phyloP scores from a whole-genome alignment of 2,113 vertebrate species.

The Tringa solitaria region DNA sequence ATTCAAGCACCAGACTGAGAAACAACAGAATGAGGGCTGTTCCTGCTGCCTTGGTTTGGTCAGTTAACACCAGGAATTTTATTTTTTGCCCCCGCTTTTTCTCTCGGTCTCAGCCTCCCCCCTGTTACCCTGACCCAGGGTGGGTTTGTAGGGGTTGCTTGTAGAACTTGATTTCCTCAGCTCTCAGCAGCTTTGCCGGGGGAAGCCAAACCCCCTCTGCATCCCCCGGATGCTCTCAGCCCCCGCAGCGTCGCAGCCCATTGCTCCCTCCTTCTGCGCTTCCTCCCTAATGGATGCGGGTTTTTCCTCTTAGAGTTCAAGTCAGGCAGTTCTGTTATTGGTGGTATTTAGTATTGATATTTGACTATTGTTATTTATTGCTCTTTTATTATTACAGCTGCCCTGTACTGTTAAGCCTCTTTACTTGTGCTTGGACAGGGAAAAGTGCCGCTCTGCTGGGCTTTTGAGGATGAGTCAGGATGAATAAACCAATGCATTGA shows the following conservation, averaged over 20 bases:
- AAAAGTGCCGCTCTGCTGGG: neutral
- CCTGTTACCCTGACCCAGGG: neutral
- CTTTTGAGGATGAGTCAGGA: neutral
- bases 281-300: neutral
- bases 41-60: neutral
- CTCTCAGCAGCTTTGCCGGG: neutral
- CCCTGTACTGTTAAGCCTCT: neutral
- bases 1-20: neutral
- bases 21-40: neutral
- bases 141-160: neutral
- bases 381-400: neutral
- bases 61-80: neutral
- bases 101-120: neutral
- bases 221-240: neutral
- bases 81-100: neutral
- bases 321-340: rapidly evolving
- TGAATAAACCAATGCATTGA: neutral
- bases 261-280: neutral
- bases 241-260: neutral
- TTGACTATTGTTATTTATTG: neutral
- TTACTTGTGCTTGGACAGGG: neutral
- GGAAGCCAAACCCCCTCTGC: neutral
- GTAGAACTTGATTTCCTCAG: rapidly evolving
- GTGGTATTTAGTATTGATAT: rapidly evolving
- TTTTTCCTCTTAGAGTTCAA: neutral